Evolutionary conservation across 2,113 vertebrate genomes (phyloP).

Genomic region (Plecturocebus donacophilus): DNA sequence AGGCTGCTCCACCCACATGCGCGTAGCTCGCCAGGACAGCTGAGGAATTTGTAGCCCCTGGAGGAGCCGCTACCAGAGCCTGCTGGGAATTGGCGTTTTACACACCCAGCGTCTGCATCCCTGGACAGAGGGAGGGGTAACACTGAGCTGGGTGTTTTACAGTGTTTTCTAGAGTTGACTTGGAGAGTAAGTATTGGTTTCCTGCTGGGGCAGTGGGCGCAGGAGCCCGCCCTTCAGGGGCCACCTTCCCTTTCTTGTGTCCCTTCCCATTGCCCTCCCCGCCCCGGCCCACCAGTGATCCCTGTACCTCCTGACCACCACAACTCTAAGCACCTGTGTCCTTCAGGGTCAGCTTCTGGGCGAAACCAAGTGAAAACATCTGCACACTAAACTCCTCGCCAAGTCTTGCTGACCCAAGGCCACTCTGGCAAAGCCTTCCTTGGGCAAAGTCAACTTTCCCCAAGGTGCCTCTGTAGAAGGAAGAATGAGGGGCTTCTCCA

Average conservation of each 20-base stretch:
- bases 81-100: background rate
- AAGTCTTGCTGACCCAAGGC: background rate
- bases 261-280: background rate
- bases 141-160: background rate
- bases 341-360: background rate
- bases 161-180: background rate
- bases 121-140: background rate
- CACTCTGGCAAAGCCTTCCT: too few relatives aligned
- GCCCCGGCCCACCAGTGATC: too few relatives aligned
- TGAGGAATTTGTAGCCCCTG: background rate
- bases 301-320: background rate
- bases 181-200: background rate
- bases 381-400: background rate
- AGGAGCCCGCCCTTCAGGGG: fast-evolving
- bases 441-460: background rate
- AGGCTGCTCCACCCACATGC: background rate
- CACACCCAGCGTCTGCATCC: too few relatives aligned
- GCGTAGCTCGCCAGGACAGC: fast-evolving
- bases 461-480: background rate
- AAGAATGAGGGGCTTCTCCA: fast-evolving
- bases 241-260: background rate
- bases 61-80: background rate
- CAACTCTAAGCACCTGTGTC: background rate
- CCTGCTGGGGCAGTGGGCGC: background rate
- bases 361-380: background rate